Conservation (phyloP, 1,140 invertebrate genomes). For the Gonioctena quinquepunctata region DNA sequence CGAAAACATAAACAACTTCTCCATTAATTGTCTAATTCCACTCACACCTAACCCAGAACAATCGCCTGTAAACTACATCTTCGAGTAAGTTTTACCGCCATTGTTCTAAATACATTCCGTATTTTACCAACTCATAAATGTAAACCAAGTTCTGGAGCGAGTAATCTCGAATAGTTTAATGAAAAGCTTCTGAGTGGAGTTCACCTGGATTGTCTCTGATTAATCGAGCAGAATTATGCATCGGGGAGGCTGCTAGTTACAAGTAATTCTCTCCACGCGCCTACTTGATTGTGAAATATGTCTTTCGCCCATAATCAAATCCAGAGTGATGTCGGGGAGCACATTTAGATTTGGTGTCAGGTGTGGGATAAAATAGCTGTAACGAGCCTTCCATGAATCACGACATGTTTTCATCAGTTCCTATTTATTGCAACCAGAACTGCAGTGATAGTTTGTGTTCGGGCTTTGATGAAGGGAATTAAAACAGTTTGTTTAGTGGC, state of each 20-base stretch:
- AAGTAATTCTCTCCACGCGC: not conserved
- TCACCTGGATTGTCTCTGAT: constrained; percentile 7
- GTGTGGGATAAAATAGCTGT: too few species aligned
- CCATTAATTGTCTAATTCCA: not conserved
- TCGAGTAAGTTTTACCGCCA: not conserved
- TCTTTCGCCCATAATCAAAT: too few species aligned
- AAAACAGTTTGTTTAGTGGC: not conserved
- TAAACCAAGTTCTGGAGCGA: not conserved
- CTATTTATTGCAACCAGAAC: not conserved
- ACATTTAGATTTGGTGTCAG: too few species aligned
- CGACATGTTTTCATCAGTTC: not conserved
- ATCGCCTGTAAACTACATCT: not conserved
- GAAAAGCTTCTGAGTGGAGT: not conserved
- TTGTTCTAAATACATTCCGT: not conserved
- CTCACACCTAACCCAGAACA: not conserved
- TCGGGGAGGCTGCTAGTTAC: not conserved
- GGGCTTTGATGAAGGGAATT: not conserved
- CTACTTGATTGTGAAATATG: not conserved
- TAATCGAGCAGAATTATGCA: not conserved
- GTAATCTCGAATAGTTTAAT: constrained; percentile 7
- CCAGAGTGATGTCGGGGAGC: too few species aligned
- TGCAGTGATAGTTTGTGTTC: not conserved
- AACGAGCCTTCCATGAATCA: too few species aligned
- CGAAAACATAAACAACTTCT: too few species aligned
- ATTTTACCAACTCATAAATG: constrained; percentile 2